Evolutionary conservation across 1,140 invertebrate genomes (phyloP), one percentile per base, ranked within the genome.

Genomic region (Anastrepha ludens): DNA sequence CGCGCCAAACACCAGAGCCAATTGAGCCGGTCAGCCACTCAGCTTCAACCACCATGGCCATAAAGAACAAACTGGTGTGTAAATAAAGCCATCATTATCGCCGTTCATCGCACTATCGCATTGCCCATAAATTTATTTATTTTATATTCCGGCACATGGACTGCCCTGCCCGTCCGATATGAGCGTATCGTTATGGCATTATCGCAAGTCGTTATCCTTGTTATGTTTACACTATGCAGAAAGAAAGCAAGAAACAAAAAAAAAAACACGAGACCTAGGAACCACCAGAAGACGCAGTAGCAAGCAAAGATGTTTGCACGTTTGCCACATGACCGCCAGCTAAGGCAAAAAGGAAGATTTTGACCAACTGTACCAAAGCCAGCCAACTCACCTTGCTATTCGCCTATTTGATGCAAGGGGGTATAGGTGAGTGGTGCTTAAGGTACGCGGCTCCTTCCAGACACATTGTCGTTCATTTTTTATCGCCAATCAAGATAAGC

Each of bases 401-500:
- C 70, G 6, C 44, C 7, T 74, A 11, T 9, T 41, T 17, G 70
- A 47, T 74, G 70, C 15, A 41, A 17, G n/a, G 70, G 13, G 39
- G 7, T 13, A 17, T 74, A 67, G 65, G 70, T n/a, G 39, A 13
- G 39, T 15, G 11, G 70, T n/a, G 70, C 70, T 74, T 11, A 29
- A 74, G 70, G 44, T 29, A 74, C 15, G 70, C 9, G 17, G 39
- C 65, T 41, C 8, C 15, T 50, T 3, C 70, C 15, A 13, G 70
- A 8, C 44, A 74, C 70, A 74, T 74, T 39, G n/a, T 74, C 70
- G 44, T 60, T 85, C 81, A 85, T 29, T 39, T 85, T 85, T 85
- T 85, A 85, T 85, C 81, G 20, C 50, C 81, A 85, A 85, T 85
- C 81, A 85, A 85, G 81, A 85, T 85, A 85, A 85, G 50, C 50